phyloP scores from a whole-genome alignment of 2,888 invertebrate species.

The Homarus gammarus region DNA sequence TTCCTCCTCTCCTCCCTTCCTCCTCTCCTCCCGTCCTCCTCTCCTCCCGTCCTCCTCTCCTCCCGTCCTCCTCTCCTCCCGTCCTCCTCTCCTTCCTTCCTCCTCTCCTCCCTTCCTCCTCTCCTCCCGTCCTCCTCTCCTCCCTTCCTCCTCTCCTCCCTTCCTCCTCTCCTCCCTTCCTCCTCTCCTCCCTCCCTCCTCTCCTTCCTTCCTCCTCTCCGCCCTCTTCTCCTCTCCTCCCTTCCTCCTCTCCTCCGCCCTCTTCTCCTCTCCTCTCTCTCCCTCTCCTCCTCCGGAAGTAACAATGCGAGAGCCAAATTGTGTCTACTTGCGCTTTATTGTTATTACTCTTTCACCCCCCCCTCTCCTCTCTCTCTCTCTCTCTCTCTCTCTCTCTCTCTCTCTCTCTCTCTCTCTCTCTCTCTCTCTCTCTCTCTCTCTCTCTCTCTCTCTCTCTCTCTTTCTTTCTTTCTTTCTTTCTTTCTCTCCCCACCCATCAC shows the following conservation, averaged over 20 bases:
- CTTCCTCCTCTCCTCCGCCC: not conserved
- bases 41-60: not conserved
- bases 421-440: conserved; percentile 19
- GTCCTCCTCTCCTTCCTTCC: too few relatives aligned
- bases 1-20: too few relatives aligned
- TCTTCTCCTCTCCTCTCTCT: conserved; percentile 2
- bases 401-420: not conserved
- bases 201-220: not conserved
- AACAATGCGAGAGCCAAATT: conserved; percentile 54
- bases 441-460: conserved; percentile 1
- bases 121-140: too few relatives aligned
- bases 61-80: too few relatives aligned
- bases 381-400: conserved; percentile 19
- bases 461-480: conserved; percentile 15
- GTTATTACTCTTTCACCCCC: conserved; percentile 42
- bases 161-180: not conserved
- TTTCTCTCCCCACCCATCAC: not conserved
- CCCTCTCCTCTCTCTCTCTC: not conserved
- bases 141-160: not conserved
- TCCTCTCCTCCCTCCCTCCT: not conserved
- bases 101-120: too few relatives aligned
- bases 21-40: not conserved
- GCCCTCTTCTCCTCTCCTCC: not conserved
- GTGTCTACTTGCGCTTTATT: conserved; percentile 57
- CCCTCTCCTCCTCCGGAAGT: conserved; percentile 34